Evolutionary conservation across 2,113 vertebrate species (phyloP).

Genomic region (Gallinago jamesoni): DNA sequence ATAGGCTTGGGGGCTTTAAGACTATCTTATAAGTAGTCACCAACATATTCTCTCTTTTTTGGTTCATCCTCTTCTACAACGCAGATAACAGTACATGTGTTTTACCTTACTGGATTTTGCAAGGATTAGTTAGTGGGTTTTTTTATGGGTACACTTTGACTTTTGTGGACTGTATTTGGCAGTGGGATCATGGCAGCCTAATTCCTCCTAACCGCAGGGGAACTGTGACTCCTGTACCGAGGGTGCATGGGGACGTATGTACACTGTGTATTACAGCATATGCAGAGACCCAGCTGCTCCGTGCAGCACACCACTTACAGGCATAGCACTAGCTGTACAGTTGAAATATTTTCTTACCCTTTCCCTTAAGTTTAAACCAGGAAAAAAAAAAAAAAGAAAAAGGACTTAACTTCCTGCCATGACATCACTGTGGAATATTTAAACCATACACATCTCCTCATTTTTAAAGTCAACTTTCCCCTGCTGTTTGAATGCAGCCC

Average conservation of each 20-base stretch:
- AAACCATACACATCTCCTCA: neutral
- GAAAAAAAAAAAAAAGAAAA: neutral
- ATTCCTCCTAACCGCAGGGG: neutral
- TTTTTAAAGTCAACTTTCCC: neutral
- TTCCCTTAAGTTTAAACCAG: neutral
- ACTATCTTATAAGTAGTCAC: neutral
- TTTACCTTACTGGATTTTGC: neutral
- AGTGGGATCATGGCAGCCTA: neutral
- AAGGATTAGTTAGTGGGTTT: neutral
- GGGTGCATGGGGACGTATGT: neutral
- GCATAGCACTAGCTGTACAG: neutral
- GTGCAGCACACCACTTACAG: neutral
- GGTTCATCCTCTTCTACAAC: neutral
- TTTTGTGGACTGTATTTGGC: neutral
- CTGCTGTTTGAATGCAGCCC: neutral
- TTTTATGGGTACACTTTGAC: neutral
- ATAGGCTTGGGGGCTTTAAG: neutral
- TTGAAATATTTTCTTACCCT: neutral
- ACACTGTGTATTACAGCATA: neutral
- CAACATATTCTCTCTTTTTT: neutral
- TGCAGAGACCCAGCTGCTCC: neutral
- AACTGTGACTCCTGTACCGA: neutral
- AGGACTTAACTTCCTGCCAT: neutral
- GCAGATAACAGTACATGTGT: neutral
- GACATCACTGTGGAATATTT: neutral